Evolutionary conservation across 2,888 invertebrate genomes (phyloP), one percentile per base, ranked within the genome.

Genomic region (Stegophylla sp.): DNA sequence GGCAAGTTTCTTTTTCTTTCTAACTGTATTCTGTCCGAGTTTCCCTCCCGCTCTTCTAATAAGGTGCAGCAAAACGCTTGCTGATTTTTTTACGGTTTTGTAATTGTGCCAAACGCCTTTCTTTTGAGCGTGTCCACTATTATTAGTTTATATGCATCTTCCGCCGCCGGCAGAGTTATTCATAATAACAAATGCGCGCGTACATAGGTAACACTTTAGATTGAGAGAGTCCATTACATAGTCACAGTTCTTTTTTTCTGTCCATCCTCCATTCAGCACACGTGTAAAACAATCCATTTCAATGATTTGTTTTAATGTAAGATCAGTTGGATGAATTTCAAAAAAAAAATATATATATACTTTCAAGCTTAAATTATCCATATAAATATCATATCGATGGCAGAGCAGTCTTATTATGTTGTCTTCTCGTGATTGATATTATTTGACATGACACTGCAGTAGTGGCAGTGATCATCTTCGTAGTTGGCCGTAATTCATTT

Each of bases 21-120:
- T 3, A 20, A 23, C 48, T 28, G 13, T 66, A 4, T 66, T 51
- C 28, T 69, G 17, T 34, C 67, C 28, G 7, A 3, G 7, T 45
- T 12, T n/a, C 28, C 34, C 48, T 63, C 59, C 51, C 34, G 4
- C 43, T 69, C 13, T n/a, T 74, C 74, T 59, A 77, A 77, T 77
- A 69, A 77, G 77, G 77, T 77, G 59, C 67, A 23, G 67, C 59
- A 61, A 69, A 77, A 48, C 48, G 69, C 53, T 77, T 26, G 67
- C 15, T 9, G 48, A 77, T 45, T 73, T 12, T 56, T 67, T 48
- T 77, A 69, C 67, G n/a, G 59, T 61, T 59, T 34, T 77, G 69
- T 61, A 20, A 59, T 45, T 9, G 45, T 77, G 77, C 69, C 77
- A 77, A 77, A 59, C 48, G 77, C 28, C 26, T 41, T 48, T 51